phyloP scores from a whole-genome alignment of 2,113 vertebrate species.

The Toxotes jaculatrix region DNA sequence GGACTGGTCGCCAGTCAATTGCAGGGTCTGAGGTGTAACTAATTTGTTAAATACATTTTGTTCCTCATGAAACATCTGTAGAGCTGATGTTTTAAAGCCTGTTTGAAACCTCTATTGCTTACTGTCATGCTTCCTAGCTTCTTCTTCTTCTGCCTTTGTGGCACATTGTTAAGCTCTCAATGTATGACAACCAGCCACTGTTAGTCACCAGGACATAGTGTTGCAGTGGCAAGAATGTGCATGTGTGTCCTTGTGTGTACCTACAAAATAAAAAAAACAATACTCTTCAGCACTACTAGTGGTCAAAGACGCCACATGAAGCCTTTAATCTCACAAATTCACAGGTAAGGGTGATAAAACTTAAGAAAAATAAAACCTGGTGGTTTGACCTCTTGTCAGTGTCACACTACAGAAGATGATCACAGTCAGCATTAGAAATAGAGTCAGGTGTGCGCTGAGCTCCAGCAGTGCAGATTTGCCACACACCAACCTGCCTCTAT shows the following conservation, averaged over 20 bases:
- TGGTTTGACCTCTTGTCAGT: slow-evolving; percentile 42
- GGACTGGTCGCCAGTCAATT: no score
- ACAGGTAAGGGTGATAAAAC: neutral
- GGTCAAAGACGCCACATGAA: neutral
- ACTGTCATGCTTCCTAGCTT: neutral
- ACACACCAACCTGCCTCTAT: neutral
- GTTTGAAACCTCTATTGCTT: slow-evolving; percentile 2
- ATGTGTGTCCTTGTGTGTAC: neutral
- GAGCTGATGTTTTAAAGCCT: neutral
- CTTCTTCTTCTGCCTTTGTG: neutral
- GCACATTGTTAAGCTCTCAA: no score
- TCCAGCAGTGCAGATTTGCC: slow-evolving; percentile 33
- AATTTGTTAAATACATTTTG: neutral
- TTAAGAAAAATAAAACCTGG: neutral
- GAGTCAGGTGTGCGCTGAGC: slow-evolving; percentile 25
- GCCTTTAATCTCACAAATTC: neutral
- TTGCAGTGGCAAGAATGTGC: neutral
- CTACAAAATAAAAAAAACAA: neutral
- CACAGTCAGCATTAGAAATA: slow-evolving; percentile 37
- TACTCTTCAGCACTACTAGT: neutral
- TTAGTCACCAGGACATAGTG: no score
- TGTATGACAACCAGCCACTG: no score
- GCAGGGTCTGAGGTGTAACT: no score
- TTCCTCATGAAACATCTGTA: neutral
- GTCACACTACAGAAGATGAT: slow-evolving; percentile 38